These are phyloP conservation scores for Butastur rufipennis DNA, from an alignment of 2,113 vertebrate genomes.

Conservation along the genomic window DNA sequence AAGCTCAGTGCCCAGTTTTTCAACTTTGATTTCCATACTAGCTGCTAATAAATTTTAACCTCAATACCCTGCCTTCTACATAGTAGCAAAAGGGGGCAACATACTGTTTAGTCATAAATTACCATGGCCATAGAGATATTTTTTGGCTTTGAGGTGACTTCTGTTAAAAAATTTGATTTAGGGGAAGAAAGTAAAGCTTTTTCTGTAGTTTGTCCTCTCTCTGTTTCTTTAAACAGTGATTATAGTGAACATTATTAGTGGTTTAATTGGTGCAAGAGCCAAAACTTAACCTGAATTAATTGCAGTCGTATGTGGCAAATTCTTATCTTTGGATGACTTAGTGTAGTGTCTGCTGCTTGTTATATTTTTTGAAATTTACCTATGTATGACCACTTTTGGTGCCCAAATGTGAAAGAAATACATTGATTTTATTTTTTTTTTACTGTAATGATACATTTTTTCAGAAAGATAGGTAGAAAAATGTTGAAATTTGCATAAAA, in stretches of 20 bases:
- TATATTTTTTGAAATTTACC: background rate
- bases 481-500: background rate
- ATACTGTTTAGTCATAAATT: background rate
- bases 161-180: background rate
- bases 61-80: background rate
- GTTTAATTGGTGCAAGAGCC: background rate
- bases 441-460: accelerated
- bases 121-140: background rate
- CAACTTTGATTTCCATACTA: background rate
- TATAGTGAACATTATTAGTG: background rate
- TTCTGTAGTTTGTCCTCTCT: background rate
- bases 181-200: background rate
- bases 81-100: background rate
- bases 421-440: background rate
- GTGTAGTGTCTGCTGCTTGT: background rate
- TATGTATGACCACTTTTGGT: background rate
- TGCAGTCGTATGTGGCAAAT: background rate
- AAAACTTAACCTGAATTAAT: background rate
- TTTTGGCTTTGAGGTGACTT: background rate
- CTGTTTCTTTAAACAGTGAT: background rate
- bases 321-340: background rate
- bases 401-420: background rate
- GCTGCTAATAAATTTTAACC: background rate
- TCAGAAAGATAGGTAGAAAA: background rate
- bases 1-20: background rate